phyloP scores from a whole-genome alignment of 2,888 invertebrate genomes.

The Anagyrus pseudococci region DNA sequence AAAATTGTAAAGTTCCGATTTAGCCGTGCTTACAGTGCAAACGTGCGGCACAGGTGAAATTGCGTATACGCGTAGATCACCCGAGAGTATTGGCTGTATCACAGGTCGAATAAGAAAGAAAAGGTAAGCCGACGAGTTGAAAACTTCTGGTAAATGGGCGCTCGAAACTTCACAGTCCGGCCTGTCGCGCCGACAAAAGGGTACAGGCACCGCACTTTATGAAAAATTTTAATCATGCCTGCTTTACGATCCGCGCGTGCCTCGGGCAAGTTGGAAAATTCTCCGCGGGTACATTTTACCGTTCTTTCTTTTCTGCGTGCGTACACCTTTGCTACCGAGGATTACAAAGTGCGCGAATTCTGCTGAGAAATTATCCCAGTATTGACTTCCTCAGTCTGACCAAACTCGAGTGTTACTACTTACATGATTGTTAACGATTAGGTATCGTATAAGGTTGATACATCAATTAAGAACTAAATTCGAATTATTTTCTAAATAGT shows the following conservation, averaged over 20 bases:
- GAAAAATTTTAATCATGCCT: slow-evolving; percentile 44
- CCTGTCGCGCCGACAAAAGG: slow-evolving; percentile 5
- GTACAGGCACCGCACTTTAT: slow-evolving; percentile 28
- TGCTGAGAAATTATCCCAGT: background rate
- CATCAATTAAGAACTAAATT: too few relatives aligned
- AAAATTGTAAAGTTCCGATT: too few relatives aligned
- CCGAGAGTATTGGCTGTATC: too few relatives aligned
- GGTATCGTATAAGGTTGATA: too few relatives aligned
- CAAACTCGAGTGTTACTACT: too few relatives aligned
- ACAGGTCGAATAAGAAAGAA: too few relatives aligned
- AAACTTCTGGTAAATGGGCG: slow-evolving; percentile 48
- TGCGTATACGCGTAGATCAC: too few relatives aligned
- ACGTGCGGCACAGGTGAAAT: too few relatives aligned
- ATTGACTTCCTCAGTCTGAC: too few relatives aligned
- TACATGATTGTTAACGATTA: too few relatives aligned
- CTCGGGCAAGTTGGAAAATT: slow-evolving; percentile 25
- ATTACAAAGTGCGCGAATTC: background rate
- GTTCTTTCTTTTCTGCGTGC: background rate
- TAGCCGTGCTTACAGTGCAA: too few relatives aligned
- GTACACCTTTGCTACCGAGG: background rate
- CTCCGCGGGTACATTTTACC: background rate
- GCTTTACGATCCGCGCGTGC: slow-evolving; percentile 38
- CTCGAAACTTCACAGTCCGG: slow-evolving; percentile 41
- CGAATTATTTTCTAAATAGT: too few relatives aligned
- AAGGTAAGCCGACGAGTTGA: slow-evolving; percentile 37